Evolutionary conservation across 2,888 invertebrate genomes (phyloP).

Genomic region (Eueremaeus valkanovi): DNA sequence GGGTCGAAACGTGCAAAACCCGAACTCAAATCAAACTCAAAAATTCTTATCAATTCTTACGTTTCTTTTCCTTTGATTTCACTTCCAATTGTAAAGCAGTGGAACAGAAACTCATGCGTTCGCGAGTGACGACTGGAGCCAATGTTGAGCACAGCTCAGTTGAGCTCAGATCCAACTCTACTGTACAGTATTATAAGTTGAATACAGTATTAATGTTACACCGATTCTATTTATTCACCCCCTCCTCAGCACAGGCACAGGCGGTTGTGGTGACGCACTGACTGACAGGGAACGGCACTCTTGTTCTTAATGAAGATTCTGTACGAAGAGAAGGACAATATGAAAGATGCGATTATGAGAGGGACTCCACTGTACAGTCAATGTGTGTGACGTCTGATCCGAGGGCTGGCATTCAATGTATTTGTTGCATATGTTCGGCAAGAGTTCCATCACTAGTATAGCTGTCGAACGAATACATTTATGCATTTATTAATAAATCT

Average conservation of each 20-base stretch:
- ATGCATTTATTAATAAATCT: neutral
- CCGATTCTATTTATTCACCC: conserved; percentile 24
- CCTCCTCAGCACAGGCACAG: conserved; percentile 19
- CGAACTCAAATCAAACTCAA: neutral
- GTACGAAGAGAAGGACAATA: conserved; percentile 28
- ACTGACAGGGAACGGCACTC: conserved; percentile 18
- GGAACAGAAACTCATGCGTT: conserved; percentile 2
- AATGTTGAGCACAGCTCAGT: neutral
- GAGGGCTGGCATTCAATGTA: conserved; percentile 12
- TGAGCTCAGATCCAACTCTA: neutral
- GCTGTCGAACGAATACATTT: neutral
- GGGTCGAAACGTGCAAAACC: conserved; percentile 8
- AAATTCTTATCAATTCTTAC: conserved; percentile 13
- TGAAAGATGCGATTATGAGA: conserved; percentile 18
- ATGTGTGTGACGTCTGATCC: neutral
- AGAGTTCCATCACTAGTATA: neutral
- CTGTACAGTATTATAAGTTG: neutral
- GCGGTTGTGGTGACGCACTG: conserved; percentile 29
- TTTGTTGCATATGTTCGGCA: conserved; percentile 24
- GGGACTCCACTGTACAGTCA: neutral
- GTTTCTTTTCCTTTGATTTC: neutral
- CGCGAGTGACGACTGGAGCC: conserved; percentile 15
- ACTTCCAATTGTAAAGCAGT: neutral
- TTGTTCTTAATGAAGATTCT: conserved; percentile 16
- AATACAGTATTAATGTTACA: too few species aligned